A percentile compares a stretch with the other conserved stretches of the same genome.
Conservation (phyloP, 2,113 vertebrate genomes). For the Rhynchomys soricoides region DNA sequence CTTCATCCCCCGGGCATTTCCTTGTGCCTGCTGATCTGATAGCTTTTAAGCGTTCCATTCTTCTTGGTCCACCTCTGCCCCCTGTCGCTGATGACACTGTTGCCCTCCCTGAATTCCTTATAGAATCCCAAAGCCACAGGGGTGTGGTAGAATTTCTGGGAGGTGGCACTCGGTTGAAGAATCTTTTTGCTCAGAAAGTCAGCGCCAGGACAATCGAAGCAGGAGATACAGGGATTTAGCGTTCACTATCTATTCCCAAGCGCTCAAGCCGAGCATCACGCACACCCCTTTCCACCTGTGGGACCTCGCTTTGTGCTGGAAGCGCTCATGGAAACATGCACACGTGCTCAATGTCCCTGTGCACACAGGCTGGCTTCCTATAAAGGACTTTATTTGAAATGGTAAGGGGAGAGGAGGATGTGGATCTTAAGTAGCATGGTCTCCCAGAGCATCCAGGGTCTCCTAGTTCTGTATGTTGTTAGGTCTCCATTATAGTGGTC, state of each 20-base stretch:
- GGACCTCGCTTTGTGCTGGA: conserved; percentile 64
- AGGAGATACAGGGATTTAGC: too few relatives aligned
- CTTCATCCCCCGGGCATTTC: neutral
- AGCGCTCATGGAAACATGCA: conserved; percentile 44
- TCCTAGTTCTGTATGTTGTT: neutral
- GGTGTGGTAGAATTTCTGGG: conserved; percentile 62
- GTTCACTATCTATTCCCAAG: too few relatives aligned
- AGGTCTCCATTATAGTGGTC: neutral
- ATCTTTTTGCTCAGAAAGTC: neutral
- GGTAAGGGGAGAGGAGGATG: neutral
- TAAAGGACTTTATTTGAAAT: neutral
- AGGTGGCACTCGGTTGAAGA: neutral
- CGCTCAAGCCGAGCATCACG: fast-evolving
- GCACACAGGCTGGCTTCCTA: neutral
- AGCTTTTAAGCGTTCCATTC: neutral
- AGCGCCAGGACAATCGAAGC: neutral
- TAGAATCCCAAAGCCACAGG: conserved; percentile 42
- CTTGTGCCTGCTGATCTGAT: neutral
- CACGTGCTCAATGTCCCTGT: neutral
- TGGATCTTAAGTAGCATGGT: neutral
- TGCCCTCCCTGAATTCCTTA: neutral
- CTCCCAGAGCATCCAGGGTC: neutral
- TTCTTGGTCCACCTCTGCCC: conserved; percentile 5
- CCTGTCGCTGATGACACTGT: conserved; percentile 8
- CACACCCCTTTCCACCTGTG: conserved; percentile 63